A percentile compares a stretch with the other conserved stretches of the same genome.
These are phyloP conservation scores for Aleiodes alternator DNA, from an alignment of 2,888 invertebrate species.

Conservation along the genomic window DNA sequence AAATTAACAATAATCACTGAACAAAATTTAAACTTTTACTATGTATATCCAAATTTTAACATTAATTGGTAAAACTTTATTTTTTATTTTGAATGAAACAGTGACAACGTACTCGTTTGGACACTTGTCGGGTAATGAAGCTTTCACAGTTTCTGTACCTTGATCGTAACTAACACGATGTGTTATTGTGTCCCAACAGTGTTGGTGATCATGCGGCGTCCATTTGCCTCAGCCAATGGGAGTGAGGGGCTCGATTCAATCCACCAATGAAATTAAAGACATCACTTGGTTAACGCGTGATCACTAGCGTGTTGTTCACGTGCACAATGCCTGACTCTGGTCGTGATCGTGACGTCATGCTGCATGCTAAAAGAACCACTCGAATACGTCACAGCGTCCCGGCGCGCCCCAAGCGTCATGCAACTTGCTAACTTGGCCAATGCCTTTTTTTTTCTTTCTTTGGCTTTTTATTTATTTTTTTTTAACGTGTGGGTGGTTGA, in stretches of 20 bases:
- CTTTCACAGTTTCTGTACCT: conserved; percentile 66
- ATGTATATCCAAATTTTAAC: too few relatives aligned
- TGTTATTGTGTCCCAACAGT: conserved; percentile 75
- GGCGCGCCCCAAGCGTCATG: conserved; percentile 74
- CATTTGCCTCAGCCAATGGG: conserved; percentile 77
- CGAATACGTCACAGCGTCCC: conserved; percentile 80
- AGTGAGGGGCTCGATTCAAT: conserved; percentile 83
- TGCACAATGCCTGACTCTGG: conserved; percentile 85
- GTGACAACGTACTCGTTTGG: conserved; percentile 57
- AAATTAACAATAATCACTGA: background rate
- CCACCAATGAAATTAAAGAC: conserved; percentile 79
- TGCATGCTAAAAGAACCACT: conserved; percentile 71
- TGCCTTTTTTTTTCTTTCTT: background rate
- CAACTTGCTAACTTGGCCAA: conserved; percentile 40
- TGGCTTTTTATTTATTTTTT: conserved; percentile 6
- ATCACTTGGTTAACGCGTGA: conserved; percentile 89
- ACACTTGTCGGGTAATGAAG: conserved; percentile 69
- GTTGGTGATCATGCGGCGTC: conserved; percentile 74
- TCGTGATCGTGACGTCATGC: conserved; percentile 82
- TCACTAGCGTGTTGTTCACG: conserved; percentile 88
- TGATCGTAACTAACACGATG: conserved; percentile 56
- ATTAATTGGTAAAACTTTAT: conserved; percentile 36
- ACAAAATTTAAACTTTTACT: background rate
- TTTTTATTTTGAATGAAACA: conserved; percentile 1
- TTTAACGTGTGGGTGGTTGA: conserved; percentile 24